phyloP scores from a whole-genome alignment of 2,888 invertebrate genomes.

The Drosophila vallismaia region DNA sequence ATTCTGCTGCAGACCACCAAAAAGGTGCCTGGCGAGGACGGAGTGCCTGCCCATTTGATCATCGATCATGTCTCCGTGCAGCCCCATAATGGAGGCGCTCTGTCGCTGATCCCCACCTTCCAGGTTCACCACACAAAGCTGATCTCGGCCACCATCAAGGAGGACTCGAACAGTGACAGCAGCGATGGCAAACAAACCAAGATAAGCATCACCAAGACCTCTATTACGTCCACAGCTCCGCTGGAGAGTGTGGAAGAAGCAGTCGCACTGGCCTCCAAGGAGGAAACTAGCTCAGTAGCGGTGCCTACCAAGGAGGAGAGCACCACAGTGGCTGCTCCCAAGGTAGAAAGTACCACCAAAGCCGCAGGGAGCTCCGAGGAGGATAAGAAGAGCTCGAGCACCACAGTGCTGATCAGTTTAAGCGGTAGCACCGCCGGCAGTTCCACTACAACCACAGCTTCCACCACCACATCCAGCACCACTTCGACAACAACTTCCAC shows the following conservation, averaged over 20 bases:
- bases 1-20: conserved; percentile 73
- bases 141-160: conserved; percentile 62
- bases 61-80: conserved; percentile 81
- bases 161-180: conserved; percentile 58
- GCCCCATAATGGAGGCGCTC: conserved; percentile 54
- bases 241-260: conserved; percentile 50
- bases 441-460: conserved; percentile 45
- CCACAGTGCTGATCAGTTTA: conserved; percentile 44
- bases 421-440: conserved; percentile 16
- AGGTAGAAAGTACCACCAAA: conserved; percentile 21
- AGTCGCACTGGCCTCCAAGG: conserved; percentile 32
- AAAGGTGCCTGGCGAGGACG: conserved; percentile 61
- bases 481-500: conserved; percentile 40
- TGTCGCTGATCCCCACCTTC: conserved; percentile 74
- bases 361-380: conserved; percentile 20
- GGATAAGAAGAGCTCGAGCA: conserved; percentile 35
- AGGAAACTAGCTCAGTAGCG: conserved; percentile 22
- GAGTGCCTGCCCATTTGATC: conserved; percentile 73
- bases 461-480: conserved; percentile 37
- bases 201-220: conserved; percentile 71
- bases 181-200: conserved; percentile 70
- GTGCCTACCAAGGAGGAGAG: conserved; percentile 30
- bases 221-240: conserved; percentile 66
- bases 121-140: conserved; percentile 75
- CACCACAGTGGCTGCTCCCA: conserved; percentile 14